Conservation (phyloP, 1,140 invertebrate genomes). For the Galendromus occidentalis region DNA sequence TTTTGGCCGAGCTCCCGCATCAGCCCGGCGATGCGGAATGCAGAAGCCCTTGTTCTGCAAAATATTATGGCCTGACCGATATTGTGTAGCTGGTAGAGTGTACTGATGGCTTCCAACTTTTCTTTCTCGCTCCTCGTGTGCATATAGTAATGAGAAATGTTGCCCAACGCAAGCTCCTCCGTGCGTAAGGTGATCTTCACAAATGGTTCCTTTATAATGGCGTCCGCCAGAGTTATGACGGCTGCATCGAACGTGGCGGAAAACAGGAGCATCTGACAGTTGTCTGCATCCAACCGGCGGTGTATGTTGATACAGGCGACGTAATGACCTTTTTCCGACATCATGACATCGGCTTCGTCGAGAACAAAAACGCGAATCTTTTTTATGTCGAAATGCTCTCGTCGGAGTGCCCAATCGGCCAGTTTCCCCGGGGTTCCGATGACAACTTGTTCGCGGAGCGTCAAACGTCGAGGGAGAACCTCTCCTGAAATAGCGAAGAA, state of each 20-base stretch:
- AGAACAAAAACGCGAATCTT: conserved; percentile 84
- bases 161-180: conserved; percentile 88
- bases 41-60: conserved; percentile 51
- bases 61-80: conserved; percentile 98
- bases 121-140: conserved; percentile 41
- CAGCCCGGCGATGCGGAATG: neutral
- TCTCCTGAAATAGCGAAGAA: conserved; percentile 7
- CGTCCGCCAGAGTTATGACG: conserved; percentile 90
- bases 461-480: conserved; percentile 22
- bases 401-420: conserved; percentile 73
- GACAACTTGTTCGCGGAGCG: conserved; percentile 66
- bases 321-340: conserved; percentile 88
- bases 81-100: conserved; percentile 86
- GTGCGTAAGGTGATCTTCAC: conserved; percentile 54
- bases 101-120: conserved; percentile 80
- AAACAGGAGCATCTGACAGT: conserved; percentile 95
- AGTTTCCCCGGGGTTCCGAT: conserved; percentile 73
- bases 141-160: conserved; percentile 70
- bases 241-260: conserved; percentile 86
- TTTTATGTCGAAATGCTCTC: conserved; percentile 60
- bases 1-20: neutral
- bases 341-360: conserved; percentile 99
- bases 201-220: conserved; percentile 65
- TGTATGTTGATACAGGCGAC: conserved; percentile 88
- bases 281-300: conserved; percentile 45